These are phyloP conservation scores for Palythoa grandis DNA, from an alignment of 92 coral and sea anemone genomes.

Conservation along the genomic window DNA sequence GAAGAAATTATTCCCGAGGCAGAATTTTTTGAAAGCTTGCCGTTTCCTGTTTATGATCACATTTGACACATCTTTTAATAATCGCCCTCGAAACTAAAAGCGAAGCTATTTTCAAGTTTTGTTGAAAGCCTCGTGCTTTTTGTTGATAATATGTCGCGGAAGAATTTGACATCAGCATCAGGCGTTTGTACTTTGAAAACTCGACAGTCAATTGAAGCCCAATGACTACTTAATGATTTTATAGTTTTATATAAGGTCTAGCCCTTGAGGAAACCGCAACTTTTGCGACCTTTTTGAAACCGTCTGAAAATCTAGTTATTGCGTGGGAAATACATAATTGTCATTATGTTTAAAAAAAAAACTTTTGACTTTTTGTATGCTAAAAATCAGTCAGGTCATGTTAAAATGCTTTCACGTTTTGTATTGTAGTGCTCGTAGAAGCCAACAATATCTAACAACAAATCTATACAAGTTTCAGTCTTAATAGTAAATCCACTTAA, in stretches of 20 bases:
- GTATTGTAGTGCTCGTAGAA: too few relatives aligned
- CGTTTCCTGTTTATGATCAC: constrained; percentile 34
- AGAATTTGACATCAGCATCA: neutral
- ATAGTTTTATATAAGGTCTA: neutral
- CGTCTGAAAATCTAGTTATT: neutral
- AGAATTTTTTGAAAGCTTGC: constrained; percentile 2
- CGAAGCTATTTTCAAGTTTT: neutral
- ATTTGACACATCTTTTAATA: constrained; percentile 10
- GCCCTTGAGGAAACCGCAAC: constrained; percentile 17
- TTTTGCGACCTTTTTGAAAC: neutral
- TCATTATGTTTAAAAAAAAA: neutral
- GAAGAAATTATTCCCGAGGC: constrained; percentile 24
- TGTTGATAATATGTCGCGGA: neutral
- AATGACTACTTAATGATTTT: neutral
- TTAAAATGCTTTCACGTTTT: too few relatives aligned
- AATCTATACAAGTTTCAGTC: neutral
- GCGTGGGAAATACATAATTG: neutral
- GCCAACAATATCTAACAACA: too few relatives aligned
- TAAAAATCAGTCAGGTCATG: too few relatives aligned
- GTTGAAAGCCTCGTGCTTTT: constrained; percentile 10
- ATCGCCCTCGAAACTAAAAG: neutral
- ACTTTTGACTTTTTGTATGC: too few relatives aligned
- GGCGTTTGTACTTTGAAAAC: neutral
- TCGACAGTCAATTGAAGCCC: neutral
- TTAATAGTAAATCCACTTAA: constrained; percentile 31